Base-by-base conservation (phyloP, 1,140 invertebrate species). In the Manduca sexta region DNA sequence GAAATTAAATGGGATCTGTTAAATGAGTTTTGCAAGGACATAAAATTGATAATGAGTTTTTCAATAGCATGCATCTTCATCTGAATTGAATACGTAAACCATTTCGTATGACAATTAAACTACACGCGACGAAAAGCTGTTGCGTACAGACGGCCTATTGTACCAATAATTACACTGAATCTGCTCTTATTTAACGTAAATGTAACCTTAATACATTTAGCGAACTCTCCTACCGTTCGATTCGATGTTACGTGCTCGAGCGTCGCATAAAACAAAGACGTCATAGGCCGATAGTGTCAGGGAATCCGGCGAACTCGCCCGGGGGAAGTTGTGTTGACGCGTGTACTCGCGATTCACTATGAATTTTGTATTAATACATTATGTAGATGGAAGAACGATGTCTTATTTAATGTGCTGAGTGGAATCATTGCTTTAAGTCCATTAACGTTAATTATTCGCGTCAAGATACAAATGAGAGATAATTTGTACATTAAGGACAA, bases 201-300 rank as follows among this genome's bases (percentile, higher is more conserved):
- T 8, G 38, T 40, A 18, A 11, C 15, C 44, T 35, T 47, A 42
- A 43, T 31, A 31, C 37, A 21, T 41, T 41, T 30, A 16, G 30
- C 30, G 16, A 53, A 53, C 35, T 54, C 45, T 54, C 46, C 42
- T 45, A 54, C 49, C 12, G 26, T 4, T 30, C 26, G 41, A 26
- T 26, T 26, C 21, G 8, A 26, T 26, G 1, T 8, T n/a, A 39
- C 52, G 11, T 34, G 29, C 45, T 60, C 34, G 51, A 55, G 48
- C 51, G 54, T 56, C 53, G 41, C 52, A 52, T 44, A 37, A 47
- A 62, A 67, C 66, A 72, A 67, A 67, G 64, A 59, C 60, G 53
- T 64, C 60, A 64, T 45, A 47, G 41, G 12, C 35, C 39, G 61
- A 69, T 67, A 69, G 52, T 67, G 69, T 69, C 69, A 64, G 49